These are phyloP conservation scores for Catalaphyllia jardinei DNA, from an alignment of 64 coral and sea anemone genomes.

Conservation along the genomic window DNA sequence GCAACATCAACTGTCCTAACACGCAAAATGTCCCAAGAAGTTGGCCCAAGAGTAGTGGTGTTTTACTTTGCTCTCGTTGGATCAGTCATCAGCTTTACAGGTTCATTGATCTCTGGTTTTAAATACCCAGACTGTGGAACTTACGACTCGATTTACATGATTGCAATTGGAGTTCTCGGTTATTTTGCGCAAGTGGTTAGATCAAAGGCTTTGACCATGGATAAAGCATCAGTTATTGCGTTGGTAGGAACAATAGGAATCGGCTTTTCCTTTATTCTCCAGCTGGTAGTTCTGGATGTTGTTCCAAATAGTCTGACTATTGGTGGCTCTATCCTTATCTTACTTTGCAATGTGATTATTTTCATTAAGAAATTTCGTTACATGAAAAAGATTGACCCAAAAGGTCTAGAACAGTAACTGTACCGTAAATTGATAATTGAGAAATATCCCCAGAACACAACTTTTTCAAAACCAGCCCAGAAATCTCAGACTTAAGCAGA, in stretches of 20 bases:
- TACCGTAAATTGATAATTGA: no score
- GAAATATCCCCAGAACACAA: no score
- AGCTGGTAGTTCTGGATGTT: slow-evolving; percentile 13
- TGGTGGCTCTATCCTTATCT: slow-evolving; percentile 45
- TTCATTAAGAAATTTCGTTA: slow-evolving; percentile 33
- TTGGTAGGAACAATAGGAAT: slow-evolving; percentile 38
- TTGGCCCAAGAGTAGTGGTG: slow-evolving; percentile 34
- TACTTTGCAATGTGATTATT: slow-evolving; percentile 51
- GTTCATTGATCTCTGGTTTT: slow-evolving; percentile 22
- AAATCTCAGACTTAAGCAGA: no score
- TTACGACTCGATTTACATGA: slow-evolving; percentile 36
- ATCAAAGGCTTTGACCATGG: slow-evolving; percentile 21
- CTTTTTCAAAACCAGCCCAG: no score
- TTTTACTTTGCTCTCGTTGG: slow-evolving; percentile 53
- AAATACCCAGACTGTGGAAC: slow-evolving; percentile 56
- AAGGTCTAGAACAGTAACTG: background rate
- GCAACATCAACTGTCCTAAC: background rate
- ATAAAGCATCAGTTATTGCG: slow-evolving; percentile 50
- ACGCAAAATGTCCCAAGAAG: background rate
- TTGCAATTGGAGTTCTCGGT: background rate
- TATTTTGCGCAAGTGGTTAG: slow-evolving; percentile 23
- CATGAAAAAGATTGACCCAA: background rate
- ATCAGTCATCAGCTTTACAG: slow-evolving; percentile 12
- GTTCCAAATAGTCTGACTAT: slow-evolving; percentile 42
- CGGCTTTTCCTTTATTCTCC: slow-evolving; percentile 44